phyloP scores from a whole-genome alignment of 1,140 invertebrate genomes.

The Bathynomus jamesi region DNA sequence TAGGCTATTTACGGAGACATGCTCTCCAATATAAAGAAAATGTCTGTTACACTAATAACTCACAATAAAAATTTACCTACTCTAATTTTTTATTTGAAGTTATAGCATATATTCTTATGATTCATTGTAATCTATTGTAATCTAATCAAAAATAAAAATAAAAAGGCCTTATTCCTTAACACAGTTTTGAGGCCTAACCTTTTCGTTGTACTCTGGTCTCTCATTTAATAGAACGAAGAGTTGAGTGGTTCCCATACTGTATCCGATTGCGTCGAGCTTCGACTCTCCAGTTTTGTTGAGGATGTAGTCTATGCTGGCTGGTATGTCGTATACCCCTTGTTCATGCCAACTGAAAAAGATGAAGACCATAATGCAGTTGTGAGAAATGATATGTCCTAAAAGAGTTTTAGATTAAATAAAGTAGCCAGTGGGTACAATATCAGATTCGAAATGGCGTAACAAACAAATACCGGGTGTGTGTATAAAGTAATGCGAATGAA shows the following conservation, averaged over 20 bases:
- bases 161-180: no score
- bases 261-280: not conserved
- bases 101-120: not conserved
- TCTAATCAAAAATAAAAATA: not conserved
- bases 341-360: conserved; percentile 62
- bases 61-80: not conserved
- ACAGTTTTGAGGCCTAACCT: conserved; percentile 22
- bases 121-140: not conserved
- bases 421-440: no score
- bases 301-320: conserved; percentile 58
- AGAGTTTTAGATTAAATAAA: no score
- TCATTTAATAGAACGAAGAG: conserved; percentile 57
- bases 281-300: conserved; percentile 42
- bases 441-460: no score
- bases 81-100: not conserved
- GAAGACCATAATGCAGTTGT: no score
- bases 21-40: not conserved
- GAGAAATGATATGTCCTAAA: no score
- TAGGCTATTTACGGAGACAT: no score
- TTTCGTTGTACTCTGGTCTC: conserved; percentile 53
- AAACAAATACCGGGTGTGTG: no score
- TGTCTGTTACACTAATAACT: not conserved
- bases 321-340: conserved; percentile 63
- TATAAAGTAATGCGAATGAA: no score
- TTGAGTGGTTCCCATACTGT: conserved; percentile 51